Percentiles rank a stretch among this genome's conserved stretches.
phyloP scores from a whole-genome alignment of 2,797 vertebrate genomes.

The Ctenopoma kingsleyae region DNA sequence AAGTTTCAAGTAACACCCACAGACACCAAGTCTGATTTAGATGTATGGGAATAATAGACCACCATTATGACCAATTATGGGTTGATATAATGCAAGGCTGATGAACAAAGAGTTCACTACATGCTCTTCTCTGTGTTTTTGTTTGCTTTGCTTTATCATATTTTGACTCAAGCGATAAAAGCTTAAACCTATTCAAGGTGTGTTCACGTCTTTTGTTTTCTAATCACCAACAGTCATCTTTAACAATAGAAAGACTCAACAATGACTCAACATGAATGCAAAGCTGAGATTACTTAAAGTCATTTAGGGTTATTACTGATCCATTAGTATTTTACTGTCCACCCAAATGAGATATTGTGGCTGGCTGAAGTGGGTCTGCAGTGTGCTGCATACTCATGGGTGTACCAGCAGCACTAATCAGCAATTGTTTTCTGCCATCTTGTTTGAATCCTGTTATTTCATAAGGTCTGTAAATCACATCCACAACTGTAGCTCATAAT shows the following conservation, averaged over 20 bases:
- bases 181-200: constrained; percentile 39
- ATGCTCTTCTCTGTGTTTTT: constrained; percentile 24
- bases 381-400: too few relatives aligned
- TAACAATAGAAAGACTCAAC: constrained; percentile 34
- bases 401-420: too few relatives aligned
- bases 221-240: constrained; percentile 53
- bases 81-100: constrained; percentile 1
- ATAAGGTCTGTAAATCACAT: too few relatives aligned
- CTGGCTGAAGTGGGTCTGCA: not conserved
- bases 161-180: constrained; percentile 49
- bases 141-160: constrained; percentile 39
- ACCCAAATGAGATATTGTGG: constrained; percentile 21
- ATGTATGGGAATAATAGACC: constrained; percentile 17
- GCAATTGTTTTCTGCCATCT: not conserved
- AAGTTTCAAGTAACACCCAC: constrained; percentile 3
- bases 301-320: constrained; percentile 18
- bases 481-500: too few relatives aligned
- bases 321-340: constrained; percentile 47
- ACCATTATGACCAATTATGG: constrained; percentile 12
- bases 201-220: constrained; percentile 46
- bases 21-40: constrained; percentile 3
- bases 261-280: constrained; percentile 44
- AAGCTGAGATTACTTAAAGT: constrained; percentile 30
- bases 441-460: too few relatives aligned
- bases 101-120: constrained; percentile 11